Evolutionary conservation across 1,140 invertebrate species (phyloP), one percentile per base, ranked within the genome.

Genomic region (Nylanderia fulva): DNA sequence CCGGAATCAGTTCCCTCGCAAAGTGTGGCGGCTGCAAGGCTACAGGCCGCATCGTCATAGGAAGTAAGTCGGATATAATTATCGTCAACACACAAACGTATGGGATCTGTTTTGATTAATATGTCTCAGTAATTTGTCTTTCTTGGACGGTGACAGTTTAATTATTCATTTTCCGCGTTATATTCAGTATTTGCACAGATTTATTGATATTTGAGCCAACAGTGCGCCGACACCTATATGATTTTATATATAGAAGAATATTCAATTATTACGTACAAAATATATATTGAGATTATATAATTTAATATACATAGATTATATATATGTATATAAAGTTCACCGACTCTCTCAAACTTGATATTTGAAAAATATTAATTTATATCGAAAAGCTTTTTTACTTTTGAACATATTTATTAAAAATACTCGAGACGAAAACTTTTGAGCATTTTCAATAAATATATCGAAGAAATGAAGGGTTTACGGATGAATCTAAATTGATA

Each of bases 21-120:
- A 94, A 94, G 92, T 94, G 93, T 93, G 90, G 91, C 90, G 91
- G 91, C 92, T 94, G 93, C 93, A 94, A 94, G 92, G 93, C 93
- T 86, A 94, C 93, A 88, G 93, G 93, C 91, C 93, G 93, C 85
- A 93, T 94, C 93, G 93, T 92, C 93, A 93, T 94, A 93, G 93
- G 93, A 94, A 94, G 93, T 94, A 94, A 94, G 93, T 94, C 92
- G 90, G 92, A 93, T 87, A 85, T 82, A 92, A 91, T 90, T 87
- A 91, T 88, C 92, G 88, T 87, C 90, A 91, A 91, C 79, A 90
- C 29, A 91, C 42, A 91, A 80, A 88, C n/a, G 80, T 90, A 88
- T 89, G 90, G 87, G 87, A 92, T 91, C 90, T 86, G 83, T 86
- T 85, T 84, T 85, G 82, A 86, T 84, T 86, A 86, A 33, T 86